Evolutionary conservation across 1,140 invertebrate genomes (phyloP).

Genomic region (Matsumurasca onukii): DNA sequence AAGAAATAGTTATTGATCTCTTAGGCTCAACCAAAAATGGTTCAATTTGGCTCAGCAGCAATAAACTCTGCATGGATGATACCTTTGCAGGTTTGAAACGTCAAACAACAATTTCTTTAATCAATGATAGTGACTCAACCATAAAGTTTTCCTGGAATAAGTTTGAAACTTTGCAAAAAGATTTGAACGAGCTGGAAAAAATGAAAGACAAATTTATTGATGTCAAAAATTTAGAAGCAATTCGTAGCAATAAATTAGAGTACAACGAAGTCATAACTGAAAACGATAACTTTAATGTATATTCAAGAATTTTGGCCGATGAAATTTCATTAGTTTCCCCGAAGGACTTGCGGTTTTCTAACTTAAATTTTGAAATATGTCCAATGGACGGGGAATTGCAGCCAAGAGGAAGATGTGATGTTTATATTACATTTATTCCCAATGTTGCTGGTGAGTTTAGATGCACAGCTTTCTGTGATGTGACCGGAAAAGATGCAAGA

Average conservation of each 20-base stretch:
- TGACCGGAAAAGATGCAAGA: background rate
- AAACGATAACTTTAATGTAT: background rate
- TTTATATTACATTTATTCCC: background rate
- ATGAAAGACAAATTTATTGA: background rate
- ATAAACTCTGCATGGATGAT: background rate
- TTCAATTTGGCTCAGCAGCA: background rate
- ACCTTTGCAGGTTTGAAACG: background rate
- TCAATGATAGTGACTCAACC: background rate
- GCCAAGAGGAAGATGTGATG: background rate
- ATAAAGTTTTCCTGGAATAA: constrained; percentile 2
- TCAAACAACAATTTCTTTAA: background rate
- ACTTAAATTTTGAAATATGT: constrained; percentile 8
- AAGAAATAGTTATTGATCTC: constrained; percentile 1
- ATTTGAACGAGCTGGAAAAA: background rate
- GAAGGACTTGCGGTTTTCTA: background rate
- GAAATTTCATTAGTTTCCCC: background rate
- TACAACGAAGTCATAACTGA: constrained; percentile 9
- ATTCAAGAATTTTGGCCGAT: constrained; percentile 4
- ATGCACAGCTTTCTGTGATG: constrained; percentile 10
- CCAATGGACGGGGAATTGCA: constrained; percentile 6
- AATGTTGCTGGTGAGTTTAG: background rate
- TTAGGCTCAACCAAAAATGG: background rate
- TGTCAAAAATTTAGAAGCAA: background rate
- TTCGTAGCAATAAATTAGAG: background rate
- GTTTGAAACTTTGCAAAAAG: background rate